Percentiles rank a stretch among this genome's conserved stretches.
Evolutionary conservation across 35 echinoderm and acorn worm species (phyloP).

Genomic region (Heliocidaris erythrogramma): DNA sequence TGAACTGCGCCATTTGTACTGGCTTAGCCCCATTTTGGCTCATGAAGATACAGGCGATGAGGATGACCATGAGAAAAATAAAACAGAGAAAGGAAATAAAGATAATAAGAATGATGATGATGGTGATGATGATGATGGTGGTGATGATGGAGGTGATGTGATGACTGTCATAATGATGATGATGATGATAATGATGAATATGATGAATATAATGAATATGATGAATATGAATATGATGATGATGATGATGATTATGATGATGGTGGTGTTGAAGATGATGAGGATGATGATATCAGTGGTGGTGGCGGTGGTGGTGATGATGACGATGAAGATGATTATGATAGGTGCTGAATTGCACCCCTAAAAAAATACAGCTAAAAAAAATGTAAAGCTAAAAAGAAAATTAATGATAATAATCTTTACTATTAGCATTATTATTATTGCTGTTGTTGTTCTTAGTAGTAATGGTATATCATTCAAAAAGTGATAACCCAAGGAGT

Average conservation of each 20-base stretch:
- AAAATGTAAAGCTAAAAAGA: too few relatives aligned
- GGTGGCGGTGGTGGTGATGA: not conserved
- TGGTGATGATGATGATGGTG: not conserved
- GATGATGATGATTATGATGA: slow-evolving; percentile 24
- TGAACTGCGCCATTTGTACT: too few relatives aligned
- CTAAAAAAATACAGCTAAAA: too few relatives aligned
- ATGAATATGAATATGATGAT: not conserved
- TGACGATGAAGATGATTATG: not conserved
- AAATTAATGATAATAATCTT: too few relatives aligned
- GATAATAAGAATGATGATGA: too few relatives aligned
- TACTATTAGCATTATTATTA: too few relatives aligned
- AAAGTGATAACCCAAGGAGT: not conserved
- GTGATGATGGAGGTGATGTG: not conserved
- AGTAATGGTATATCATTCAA: not conserved
- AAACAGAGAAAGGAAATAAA: too few relatives aligned
- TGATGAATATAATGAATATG: not conserved
- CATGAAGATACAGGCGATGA: too few relatives aligned
- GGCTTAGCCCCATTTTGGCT: too few relatives aligned
- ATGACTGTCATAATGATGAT: not conserved
- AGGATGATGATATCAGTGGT: not conserved
- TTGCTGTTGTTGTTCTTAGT: too few relatives aligned
- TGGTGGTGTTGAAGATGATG: not conserved
- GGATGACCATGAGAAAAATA: too few relatives aligned
- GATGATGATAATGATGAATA: not conserved
- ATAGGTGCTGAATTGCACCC: too few relatives aligned